phyloP scores from a whole-genome alignment of 2,888 invertebrate genomes.

The Odontocerum albicorne region DNA sequence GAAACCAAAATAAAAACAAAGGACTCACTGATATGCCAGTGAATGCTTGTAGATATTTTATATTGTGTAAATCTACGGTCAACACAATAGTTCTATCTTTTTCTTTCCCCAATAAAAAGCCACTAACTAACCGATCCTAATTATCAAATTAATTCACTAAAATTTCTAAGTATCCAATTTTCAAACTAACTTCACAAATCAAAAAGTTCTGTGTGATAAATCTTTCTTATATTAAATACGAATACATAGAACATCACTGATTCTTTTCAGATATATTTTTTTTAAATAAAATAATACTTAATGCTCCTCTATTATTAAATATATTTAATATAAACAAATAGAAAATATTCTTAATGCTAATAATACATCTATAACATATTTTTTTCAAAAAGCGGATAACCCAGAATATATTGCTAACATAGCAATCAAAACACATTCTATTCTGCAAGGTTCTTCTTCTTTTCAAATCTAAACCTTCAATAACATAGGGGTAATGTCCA shows the following conservation, averaged over 20 bases:
- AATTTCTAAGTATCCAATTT: too few species aligned
- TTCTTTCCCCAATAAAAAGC: conserved; percentile 8
- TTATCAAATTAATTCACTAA: not conserved
- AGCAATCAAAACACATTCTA: too few species aligned
- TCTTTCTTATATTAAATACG: conserved; percentile 27
- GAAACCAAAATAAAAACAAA: conserved; percentile 4
- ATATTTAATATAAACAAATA: conserved; percentile 32
- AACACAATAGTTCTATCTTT: conserved; percentile 10
- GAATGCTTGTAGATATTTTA: not conserved
- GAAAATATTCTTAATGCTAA: conserved; percentile 19
- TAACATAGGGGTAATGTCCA: too few species aligned
- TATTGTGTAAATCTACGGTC: conserved; percentile 4
- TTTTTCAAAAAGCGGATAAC: conserved; percentile 16
- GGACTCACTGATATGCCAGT: not conserved
- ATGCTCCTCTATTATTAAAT: conserved; percentile 22
- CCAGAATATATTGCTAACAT: too few species aligned
- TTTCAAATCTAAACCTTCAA: too few species aligned
- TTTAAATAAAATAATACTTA: conserved; percentile 29
- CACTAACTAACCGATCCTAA: not conserved
- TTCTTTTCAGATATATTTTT: conserved; percentile 22
- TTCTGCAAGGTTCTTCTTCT: too few species aligned
- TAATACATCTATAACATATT: conserved; percentile 22
- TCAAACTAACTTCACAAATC: too few species aligned
- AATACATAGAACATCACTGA: conserved; percentile 24
- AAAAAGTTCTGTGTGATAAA: too few species aligned